Percentiles rank a stretch among this genome's conserved stretches.
phyloP scores from a whole-genome alignment of 2,113 vertebrate genomes.

The Macquaria ambigua region DNA sequence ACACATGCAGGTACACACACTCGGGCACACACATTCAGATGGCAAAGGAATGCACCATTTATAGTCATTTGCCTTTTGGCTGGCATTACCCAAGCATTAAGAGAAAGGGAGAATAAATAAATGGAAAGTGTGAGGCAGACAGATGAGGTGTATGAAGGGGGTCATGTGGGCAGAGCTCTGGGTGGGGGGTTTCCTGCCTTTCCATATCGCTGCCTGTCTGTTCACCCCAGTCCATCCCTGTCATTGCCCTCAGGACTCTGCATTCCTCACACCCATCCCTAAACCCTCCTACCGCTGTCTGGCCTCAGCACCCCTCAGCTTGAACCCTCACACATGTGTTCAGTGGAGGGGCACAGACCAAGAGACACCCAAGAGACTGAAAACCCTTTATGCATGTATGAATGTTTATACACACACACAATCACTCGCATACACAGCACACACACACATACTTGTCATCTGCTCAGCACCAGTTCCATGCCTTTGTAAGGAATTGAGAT shows the following conservation, averaged over 20 bases:
- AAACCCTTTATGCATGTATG: constrained; percentile 73
- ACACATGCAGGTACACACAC: constrained; percentile 16
- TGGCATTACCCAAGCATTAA: constrained; percentile 55
- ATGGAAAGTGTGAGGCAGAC: constrained; percentile 56
- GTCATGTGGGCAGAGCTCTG: constrained; percentile 42
- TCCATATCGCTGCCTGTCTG: constrained; percentile 73
- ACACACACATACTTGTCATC: constrained; percentile 39
- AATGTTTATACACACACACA: constrained; percentile 33
- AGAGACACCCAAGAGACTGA: constrained; percentile 69
- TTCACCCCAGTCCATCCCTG: constrained; percentile 50
- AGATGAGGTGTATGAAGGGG: constrained; percentile 54
- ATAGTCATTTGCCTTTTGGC: constrained; percentile 60
- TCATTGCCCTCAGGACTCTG: constrained; percentile 61
- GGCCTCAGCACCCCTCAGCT: constrained; percentile 52
- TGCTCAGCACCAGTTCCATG: constrained; percentile 44
- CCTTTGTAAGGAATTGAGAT: constrained; percentile 72
- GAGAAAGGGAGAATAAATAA: constrained; percentile 35
- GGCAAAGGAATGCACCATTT: constrained; percentile 61
- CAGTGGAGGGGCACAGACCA: constrained; percentile 59
- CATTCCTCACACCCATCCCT: constrained; percentile 66
- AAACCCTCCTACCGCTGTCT: constrained; percentile 38
- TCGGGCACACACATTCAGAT: constrained; percentile 16
- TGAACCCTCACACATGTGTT: constrained; percentile 55
- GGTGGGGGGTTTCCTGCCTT: constrained; percentile 43
- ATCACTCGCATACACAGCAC: not conserved